Conservation (phyloP, 2,113 vertebrate genomes). For the Pseudonaja textilis region DNA sequence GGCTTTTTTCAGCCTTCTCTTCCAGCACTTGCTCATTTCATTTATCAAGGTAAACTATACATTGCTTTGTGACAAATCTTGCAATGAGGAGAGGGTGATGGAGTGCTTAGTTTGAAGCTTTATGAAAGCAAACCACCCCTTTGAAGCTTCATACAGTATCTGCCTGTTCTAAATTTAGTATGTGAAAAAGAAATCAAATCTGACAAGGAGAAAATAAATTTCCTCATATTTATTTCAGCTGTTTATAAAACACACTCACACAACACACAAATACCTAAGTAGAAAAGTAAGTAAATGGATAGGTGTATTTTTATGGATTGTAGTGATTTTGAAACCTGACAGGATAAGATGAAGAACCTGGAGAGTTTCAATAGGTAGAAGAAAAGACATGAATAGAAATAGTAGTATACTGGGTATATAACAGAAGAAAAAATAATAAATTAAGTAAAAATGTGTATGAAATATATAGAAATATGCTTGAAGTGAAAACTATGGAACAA, state of each 20-base stretch:
- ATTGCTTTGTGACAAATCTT: not conserved
- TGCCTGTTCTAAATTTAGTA: not conserved
- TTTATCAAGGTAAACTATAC: not conserved
- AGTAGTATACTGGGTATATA: not conserved
- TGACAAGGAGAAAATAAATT: not conserved
- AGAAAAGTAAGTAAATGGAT: not conserved
- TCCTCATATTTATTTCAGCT: not conserved
- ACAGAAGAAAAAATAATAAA: not conserved
- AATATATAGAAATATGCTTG: not conserved
- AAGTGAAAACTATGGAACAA: not conserved
- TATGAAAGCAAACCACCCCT: not conserved
- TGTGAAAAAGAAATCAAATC: not conserved
- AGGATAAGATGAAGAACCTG: not conserved
- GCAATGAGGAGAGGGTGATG: not conserved
- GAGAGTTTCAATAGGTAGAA: no score
- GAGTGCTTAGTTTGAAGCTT: not conserved
- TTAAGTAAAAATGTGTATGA: not conserved
- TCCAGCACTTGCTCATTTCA: not conserved
- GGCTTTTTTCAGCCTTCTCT: not conserved
- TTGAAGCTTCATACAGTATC: not conserved
- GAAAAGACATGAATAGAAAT: not conserved
- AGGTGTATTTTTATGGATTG: not conserved
- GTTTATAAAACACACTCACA: not conserved
- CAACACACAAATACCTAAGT: not conserved
- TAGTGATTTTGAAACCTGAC: slow-evolving; percentile 2